phyloP scores from a whole-genome alignment of 2,888 invertebrate species.

The Fissipunctia ypsillon region DNA sequence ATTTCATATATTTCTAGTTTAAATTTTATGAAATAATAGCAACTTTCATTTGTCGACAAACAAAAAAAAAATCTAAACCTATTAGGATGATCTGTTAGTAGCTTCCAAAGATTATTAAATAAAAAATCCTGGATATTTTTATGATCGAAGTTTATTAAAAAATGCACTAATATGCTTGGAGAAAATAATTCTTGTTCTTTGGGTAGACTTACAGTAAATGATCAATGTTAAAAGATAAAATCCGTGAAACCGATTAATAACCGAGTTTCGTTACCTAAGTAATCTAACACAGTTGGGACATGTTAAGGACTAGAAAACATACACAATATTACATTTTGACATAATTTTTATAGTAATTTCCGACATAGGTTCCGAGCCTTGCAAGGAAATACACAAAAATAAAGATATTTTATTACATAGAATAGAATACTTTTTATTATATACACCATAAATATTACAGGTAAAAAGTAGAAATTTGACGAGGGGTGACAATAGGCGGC shows the following conservation, averaged over 20 bases:
- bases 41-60: neutral
- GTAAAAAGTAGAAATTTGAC: too few relatives aligned
- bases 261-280: slow-evolving; percentile 42
- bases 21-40: neutral
- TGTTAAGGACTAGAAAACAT: slow-evolving; percentile 39
- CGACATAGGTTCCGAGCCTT: neutral
- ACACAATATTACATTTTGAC: neutral
- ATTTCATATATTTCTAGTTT: neutral
- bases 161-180: slow-evolving; percentile 73
- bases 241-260: slow-evolving; percentile 33
- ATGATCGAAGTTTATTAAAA: slow-evolving; percentile 67
- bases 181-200: slow-evolving; percentile 68
- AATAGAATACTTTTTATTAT: too few relatives aligned
- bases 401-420: neutral
- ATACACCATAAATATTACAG: too few relatives aligned
- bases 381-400: slow-evolving; percentile 10
- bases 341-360: neutral
- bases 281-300: slow-evolving; percentile 49
- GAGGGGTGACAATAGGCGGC: too few relatives aligned
- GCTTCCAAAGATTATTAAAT: slow-evolving; percentile 52
- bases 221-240: slow-evolving; percentile 66
- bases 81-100: slow-evolving; percentile 52
- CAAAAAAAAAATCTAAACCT: neutral
- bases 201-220: slow-evolving; percentile 59
- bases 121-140: slow-evolving; percentile 46